Evolutionary conservation across 2,888 invertebrate species (phyloP).

Genomic region (Helleia helle): DNA sequence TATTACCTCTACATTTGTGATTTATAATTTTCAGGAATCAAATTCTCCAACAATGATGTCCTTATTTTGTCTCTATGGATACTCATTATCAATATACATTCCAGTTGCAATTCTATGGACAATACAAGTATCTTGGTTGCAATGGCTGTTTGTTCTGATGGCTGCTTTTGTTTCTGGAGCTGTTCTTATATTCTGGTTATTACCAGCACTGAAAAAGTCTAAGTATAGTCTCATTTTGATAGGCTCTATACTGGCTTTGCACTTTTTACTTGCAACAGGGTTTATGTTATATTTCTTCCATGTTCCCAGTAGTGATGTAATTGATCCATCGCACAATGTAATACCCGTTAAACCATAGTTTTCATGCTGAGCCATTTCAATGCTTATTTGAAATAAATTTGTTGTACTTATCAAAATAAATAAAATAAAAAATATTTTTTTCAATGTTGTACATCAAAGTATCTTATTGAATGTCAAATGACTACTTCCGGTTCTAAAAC

Average conservation of each 20-base stretch:
- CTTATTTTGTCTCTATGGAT: slow-evolving; percentile 95
- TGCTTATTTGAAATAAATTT: no score
- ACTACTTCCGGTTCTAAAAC: no score
- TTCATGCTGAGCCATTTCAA: no score
- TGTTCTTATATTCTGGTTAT: slow-evolving; percentile 86
- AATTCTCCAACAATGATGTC: slow-evolving; percentile 83
- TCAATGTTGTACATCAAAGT: no score
- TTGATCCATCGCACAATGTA: slow-evolving; percentile 13
- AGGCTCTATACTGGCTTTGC: slow-evolving; percentile 80
- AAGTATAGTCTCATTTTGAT: slow-evolving; percentile 59
- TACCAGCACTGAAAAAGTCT: slow-evolving; percentile 82
- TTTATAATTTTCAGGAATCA: slow-evolving; percentile 51
- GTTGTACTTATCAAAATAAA: no score
- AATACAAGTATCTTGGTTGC: slow-evolving; percentile 86
- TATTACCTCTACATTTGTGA: background rate
- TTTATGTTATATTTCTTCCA: slow-evolving; percentile 91
- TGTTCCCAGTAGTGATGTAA: slow-evolving; percentile 46
- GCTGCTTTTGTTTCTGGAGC: slow-evolving; percentile 89
- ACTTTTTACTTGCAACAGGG: slow-evolving; percentile 87
- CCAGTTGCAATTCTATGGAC: slow-evolving; percentile 95
- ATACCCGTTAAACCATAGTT: no score
- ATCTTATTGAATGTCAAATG: no score
- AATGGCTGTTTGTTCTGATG: slow-evolving; percentile 89
- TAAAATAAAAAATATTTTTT: no score
- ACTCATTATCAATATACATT: slow-evolving; percentile 94